Base-by-base conservation (phyloP, 1,140 invertebrate genomes). In the Trichonephila clavata region DNA sequence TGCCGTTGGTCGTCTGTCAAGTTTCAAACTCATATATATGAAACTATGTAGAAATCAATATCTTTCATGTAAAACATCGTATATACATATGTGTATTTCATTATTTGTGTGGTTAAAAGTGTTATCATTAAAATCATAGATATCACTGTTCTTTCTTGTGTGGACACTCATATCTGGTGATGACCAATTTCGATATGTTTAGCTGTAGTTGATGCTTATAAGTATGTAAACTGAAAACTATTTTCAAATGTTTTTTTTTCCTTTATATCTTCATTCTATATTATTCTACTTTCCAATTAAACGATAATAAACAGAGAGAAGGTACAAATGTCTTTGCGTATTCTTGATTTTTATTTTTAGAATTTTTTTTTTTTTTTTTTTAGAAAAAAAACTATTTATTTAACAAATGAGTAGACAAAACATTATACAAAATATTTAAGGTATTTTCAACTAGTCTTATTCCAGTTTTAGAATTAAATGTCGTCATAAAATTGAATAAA, bases 191-290 rank as follows among this genome's bases (percentile, higher is more conserved):
- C 20, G 32, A 57, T 89, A 43, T 77, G 50, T 60, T 88, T 90
- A 90, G 87, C 68, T 90, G 68, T 90, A 90, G 86, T 27, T 20
- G 32, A 90, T 90, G 87, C 87, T 90, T 80, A 60, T 65, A 90
- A 77, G 3, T 59, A 90, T 90, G 63, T 71, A 50, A 90, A 77
- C 27, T 71, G 87, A 18, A 68, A 88, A 68, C 86, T 88, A 43
- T 90, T 90, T 90, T 65, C 65, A 90, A 90, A 65, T 90, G 21
- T 18, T 63, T 21, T 20, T 14, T 63, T 63, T 63, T 20, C 18
- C 20, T 90, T 77, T 90, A 50, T 50, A 39, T 90, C 87, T 77
- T 77, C 27, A 83, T 43, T 90, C 68, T 8, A 39, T 39, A 61
- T 81, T 60, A 90, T 50, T 81, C 71, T 90, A 50, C 65, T 89